Percentiles rank a stretch among this genome's conserved stretches.
Conservation (phyloP, 2,113 vertebrate species). For the Brachyistius frenatus region DNA sequence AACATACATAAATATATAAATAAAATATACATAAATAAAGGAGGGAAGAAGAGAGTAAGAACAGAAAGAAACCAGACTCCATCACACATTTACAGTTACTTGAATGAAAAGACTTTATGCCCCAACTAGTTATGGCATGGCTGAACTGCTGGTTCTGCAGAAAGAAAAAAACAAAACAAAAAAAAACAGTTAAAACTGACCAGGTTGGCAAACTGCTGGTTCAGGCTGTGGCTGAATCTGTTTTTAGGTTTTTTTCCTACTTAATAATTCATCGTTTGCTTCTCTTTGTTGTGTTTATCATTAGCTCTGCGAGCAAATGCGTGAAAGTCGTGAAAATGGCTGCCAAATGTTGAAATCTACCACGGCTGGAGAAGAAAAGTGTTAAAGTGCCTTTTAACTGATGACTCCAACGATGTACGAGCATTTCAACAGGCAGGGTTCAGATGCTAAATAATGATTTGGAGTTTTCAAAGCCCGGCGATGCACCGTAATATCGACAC, state of each 20-base stretch:
- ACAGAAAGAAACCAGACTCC: conserved; percentile 2
- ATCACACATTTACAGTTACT: background rate
- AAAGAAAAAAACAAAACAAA: background rate
- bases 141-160: conserved; percentile 55
- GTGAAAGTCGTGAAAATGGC: background rate
- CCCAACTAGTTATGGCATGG: background rate
- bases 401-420: background rate
- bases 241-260: background rate
- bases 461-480: background rate
- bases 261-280: background rate
- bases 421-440: background rate
- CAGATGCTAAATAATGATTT: background rate
- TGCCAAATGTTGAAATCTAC: background rate
- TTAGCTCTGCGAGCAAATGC: background rate
- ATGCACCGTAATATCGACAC: too few relatives aligned
- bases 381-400: background rate
- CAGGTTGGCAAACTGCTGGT: background rate
- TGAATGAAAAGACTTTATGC: background rate
- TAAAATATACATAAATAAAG: too few relatives aligned
- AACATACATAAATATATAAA: too few relatives aligned
- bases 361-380: background rate
- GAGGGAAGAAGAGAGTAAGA: conserved; percentile 14
- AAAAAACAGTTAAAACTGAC: background rate
- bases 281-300: background rate
- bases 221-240: conserved; percentile 1